These are phyloP conservation scores for Geophilus truncorum DNA, from an alignment of 2,888 invertebrate species.

Conservation along the genomic window DNA sequence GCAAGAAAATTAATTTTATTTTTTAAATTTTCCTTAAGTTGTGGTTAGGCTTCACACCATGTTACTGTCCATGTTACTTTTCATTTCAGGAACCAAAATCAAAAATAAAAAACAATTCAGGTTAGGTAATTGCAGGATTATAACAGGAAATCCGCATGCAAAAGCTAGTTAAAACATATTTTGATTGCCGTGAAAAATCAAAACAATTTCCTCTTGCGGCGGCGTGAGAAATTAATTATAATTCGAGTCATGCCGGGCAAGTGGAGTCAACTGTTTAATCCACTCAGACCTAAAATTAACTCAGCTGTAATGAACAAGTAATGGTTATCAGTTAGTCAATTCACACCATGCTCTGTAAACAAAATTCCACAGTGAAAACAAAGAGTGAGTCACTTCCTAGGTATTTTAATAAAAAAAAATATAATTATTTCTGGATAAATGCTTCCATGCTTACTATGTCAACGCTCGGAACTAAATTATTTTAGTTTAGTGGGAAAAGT, in stretches of 20 bases:
- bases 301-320: background rate
- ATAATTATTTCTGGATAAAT: too few relatives aligned
- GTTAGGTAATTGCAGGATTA: background rate
- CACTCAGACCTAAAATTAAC: background rate
- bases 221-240: background rate
- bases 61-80: too few relatives aligned
- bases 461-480: too few relatives aligned
- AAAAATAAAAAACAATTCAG: background rate
- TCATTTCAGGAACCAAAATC: too few relatives aligned
- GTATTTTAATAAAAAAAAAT: too few relatives aligned
- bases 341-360: conserved; percentile 10
- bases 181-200: background rate
- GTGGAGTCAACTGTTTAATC: background rate
- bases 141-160: background rate
- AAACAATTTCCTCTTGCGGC: background rate
- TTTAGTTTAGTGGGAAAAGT: too few relatives aligned
- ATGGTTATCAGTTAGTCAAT: background rate
- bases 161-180: background rate
- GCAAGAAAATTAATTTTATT: background rate
- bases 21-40: background rate
- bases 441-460: too few relatives aligned
- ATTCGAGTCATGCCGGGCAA: background rate
- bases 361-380: background rate
- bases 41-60: background rate
- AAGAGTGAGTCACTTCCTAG: background rate